These are phyloP conservation scores for Echeneis naucrates DNA, from an alignment of 2,797 vertebrate genomes.

Conservation along the genomic window DNA sequence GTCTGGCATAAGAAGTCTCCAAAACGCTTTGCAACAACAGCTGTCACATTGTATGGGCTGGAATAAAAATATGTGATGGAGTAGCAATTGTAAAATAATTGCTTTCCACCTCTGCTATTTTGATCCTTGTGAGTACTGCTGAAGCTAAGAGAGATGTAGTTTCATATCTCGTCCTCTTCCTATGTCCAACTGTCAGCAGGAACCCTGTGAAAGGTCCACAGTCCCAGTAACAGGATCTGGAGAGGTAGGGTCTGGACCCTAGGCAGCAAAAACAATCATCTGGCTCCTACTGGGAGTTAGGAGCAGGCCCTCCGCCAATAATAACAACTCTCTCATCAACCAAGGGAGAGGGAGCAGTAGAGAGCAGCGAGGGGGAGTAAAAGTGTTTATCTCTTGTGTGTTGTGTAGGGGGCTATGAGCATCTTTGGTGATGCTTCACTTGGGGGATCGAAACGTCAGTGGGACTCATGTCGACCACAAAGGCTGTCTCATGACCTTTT, in stretches of 20 bases:
- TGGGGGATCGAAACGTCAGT: slow-evolving; percentile 60
- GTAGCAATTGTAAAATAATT: background rate
- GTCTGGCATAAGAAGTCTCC: background rate
- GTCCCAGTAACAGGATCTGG: slow-evolving; percentile 78
- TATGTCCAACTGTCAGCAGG: slow-evolving; percentile 44
- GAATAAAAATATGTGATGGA: background rate
- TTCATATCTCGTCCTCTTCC: slow-evolving; percentile 33
- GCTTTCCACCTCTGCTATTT: slow-evolving; percentile 19
- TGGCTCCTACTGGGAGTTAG: slow-evolving; percentile 77
- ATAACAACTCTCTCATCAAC: slow-evolving; percentile 81
- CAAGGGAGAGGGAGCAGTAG: slow-evolving; percentile 40
- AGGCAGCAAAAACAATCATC: slow-evolving; percentile 85
- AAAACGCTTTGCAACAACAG: background rate
- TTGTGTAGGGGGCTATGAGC: slow-evolving; percentile 76
- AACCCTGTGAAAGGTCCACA: slow-evolving; percentile 61
- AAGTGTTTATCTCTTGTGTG: slow-evolving; percentile 75
- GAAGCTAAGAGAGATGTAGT: slow-evolving; percentile 22
- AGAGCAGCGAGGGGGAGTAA: slow-evolving; percentile 65
- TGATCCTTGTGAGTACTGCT: slow-evolving; percentile 6
- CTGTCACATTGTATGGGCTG: background rate
- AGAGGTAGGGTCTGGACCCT: slow-evolving; percentile 73
- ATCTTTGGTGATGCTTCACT: slow-evolving; percentile 57
- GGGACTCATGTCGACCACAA: slow-evolving; percentile 74
- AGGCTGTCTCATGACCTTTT: slow-evolving; percentile 75
- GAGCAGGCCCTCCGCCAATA: slow-evolving; percentile 75